Evolutionary conservation across 1,140 invertebrate species (phyloP), one percentile per base, ranked within the genome.

Genomic region (Aphelinus certus): DNA sequence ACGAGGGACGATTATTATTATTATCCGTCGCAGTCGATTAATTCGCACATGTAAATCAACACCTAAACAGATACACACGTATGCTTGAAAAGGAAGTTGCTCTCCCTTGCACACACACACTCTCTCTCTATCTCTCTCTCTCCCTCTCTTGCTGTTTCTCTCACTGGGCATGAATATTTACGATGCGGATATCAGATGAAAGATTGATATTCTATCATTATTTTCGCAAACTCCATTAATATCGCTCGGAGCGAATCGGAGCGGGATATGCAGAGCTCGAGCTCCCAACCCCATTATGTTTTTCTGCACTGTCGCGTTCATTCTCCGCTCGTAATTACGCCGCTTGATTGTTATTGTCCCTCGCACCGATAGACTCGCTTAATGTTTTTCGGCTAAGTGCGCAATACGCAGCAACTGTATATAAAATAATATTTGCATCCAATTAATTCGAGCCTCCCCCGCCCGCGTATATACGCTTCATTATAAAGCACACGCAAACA

Each of bases 371-470:
- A 63, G 46, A 63, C 61, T 46, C 61, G 61, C 61, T 63, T 63
- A 63, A 46, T 47, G 61, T 63, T 47, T 63, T 48, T 63, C 61
- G 10, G n/a, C 45, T 60, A 60, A 43, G 58, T 60, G 58, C 26
- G 42, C 7, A 9, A 45, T 2, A 5, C 9, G 2, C 43, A 47
- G n/a, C 10, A 42, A 42, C 48, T 26, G 26, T 26, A 55, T 57
- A 62, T 61, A 68, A 75, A 79, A 78, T 79, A 79, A 79, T 78
- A 78, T 79, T 79, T 79, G 73, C 78, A 78, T 79, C 76, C 73
- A 76, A 78, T 78, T 79, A 78, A 71, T 69, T 63, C 53, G 55
- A 42, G 47, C 49, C 63, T 10, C 4, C 26, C 26, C 26, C 26
- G 26, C 26, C 26, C 26, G 26, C 26, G 26, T 26, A 26, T 26